Evolutionary conservation across 2,888 invertebrate species (phyloP), one percentile per base, ranked within the genome.

Genomic region (Microctonus brassicae): DNA sequence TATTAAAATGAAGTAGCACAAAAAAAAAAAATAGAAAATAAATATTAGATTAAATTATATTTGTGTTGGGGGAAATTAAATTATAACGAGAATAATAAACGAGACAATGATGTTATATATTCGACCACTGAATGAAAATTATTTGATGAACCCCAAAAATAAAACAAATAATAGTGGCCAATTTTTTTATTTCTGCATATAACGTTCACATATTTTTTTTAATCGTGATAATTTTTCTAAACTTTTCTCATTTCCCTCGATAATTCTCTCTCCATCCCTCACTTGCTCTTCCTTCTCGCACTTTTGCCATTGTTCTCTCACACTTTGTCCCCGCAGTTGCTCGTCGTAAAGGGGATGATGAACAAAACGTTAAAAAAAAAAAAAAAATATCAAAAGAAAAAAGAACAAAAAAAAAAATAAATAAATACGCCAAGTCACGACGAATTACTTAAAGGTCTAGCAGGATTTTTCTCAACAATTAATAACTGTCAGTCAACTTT

Each of bases 401-500:
- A n/a, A n/a, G n/a, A n/a, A n/a, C n/a, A n/a, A n/a, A n/a, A n/a
- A n/a, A n/a, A n/a, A n/a, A n/a, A n/a, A n/a, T n/a, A 24, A 39
- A 13, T 17, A 53, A 72, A 74, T 72, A 52, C 47, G 62, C 67
- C n/a, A 26, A 34, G 29, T 70, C 63, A 73, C 57, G 63, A 73
- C 47, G 72, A 61, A 69, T 74, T 72, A 74, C 61, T 68, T 42
- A 61, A 69, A 65, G 64, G 34, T 67, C 65, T 3, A 22, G 26
- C 53, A 55, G 24, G 24, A 17, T 26, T 64, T 60, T 55, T 57
- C 57, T 20, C 55, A 61, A 64, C 73, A 72, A 72, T 75, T 75
- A 75, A 75, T 73, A 75, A 70, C 60, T 60, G 57, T 65, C 73
- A 47, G 69, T 65, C 11, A 26, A 55, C 10, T 55, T 55, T 55